A percentile compares a stretch with the other conserved stretches of the same genome.
Conservation (phyloP, 2,888 invertebrate genomes). For the Gymnosoma rotundatum region DNA sequence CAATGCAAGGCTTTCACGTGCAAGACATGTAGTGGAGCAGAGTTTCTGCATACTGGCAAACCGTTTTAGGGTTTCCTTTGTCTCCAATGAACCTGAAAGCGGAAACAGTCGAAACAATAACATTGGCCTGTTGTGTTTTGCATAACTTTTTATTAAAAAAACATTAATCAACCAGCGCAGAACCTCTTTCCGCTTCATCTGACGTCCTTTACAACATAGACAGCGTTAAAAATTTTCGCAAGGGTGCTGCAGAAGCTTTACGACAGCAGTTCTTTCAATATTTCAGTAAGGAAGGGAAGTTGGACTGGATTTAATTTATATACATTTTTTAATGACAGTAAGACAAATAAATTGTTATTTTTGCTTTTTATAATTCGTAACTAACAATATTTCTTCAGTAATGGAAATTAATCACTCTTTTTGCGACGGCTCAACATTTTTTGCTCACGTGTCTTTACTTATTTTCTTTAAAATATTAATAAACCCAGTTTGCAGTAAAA, state of each 20-base stretch:
- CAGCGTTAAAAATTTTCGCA: background rate
- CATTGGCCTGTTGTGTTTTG: conserved; percentile 16
- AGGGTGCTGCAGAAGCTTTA: conserved; percentile 7
- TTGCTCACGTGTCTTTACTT: background rate
- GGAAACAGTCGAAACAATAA: conserved; percentile 18
- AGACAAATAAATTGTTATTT: conserved; percentile 3
- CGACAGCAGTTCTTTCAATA: conserved; percentile 7
- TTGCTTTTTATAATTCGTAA: background rate
- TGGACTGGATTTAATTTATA: conserved; percentile 16
- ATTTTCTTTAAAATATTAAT: too few species aligned
- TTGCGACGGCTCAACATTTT: background rate
- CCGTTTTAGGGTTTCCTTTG: conserved; percentile 18
- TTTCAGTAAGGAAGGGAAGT: conserved; percentile 16
- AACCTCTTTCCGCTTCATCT: background rate
- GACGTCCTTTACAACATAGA: background rate
- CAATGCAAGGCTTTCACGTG: conserved; percentile 41
- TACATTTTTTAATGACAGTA: background rate
- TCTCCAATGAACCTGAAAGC: conserved; percentile 17
- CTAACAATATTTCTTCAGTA: too few species aligned
- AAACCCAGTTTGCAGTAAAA: too few species aligned
- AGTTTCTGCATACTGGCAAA: conserved; percentile 33
- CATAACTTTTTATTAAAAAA: conserved; percentile 26
- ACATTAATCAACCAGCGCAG: background rate
- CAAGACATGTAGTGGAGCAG: conserved; percentile 42
- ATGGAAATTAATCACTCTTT: background rate